Conservation (phyloP, 2,797 vertebrate species). For the Hyperoplus lanceolatus region DNA sequence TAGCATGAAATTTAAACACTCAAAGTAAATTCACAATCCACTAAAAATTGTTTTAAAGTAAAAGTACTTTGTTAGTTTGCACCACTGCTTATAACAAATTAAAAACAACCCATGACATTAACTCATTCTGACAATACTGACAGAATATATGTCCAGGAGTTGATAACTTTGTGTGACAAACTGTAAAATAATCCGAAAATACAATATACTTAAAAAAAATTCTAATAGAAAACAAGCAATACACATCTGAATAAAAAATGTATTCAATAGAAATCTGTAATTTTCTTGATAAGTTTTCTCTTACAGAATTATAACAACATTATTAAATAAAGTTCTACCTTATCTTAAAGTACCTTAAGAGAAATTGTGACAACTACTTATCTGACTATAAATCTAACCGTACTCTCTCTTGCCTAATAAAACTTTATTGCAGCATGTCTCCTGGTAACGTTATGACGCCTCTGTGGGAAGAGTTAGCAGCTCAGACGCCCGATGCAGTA, state of each 20-base stretch:
- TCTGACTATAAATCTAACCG: neutral
- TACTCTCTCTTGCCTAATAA: neutral
- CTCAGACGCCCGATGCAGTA: constrained; percentile 67
- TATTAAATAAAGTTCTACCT: no score
- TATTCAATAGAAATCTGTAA: no score
- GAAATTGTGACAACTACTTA: neutral
- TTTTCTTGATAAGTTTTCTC: neutral
- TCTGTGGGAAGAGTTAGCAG: constrained; percentile 85
- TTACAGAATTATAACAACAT: neutral
- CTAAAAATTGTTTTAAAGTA: no score
- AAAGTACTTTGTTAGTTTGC: neutral
- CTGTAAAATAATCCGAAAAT: no score
- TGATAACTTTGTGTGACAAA: neutral
- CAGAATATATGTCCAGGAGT: neutral
- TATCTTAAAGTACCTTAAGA: neutral
- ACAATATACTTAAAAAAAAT: neutral
- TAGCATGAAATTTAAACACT: no score
- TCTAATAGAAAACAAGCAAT: no score
- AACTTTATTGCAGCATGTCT: constrained; percentile 82
- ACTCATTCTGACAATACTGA: neutral
- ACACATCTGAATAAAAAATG: no score
- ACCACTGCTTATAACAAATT: neutral
- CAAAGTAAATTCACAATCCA: no score
- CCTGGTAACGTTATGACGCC: constrained; percentile 90
- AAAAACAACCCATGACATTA: neutral